phyloP scores from a whole-genome alignment of 2,113 vertebrate species.

The Alectura lathami region DNA sequence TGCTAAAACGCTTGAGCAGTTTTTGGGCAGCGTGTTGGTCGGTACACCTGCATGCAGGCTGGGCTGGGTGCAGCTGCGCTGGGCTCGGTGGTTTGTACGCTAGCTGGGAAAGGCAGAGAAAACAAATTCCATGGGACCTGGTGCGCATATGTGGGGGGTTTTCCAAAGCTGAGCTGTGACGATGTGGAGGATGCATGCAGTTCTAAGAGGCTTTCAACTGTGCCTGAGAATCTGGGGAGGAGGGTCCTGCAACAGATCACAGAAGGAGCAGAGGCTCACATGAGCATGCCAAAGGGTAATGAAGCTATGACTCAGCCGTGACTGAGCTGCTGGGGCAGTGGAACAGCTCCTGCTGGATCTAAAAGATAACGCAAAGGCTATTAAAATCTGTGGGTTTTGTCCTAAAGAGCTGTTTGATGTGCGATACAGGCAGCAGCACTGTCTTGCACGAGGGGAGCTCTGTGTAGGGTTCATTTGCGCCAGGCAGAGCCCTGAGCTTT shows the following conservation, averaged over 20 bases:
- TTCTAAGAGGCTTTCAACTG: background rate
- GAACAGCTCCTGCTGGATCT: background rate
- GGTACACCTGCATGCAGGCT: background rate
- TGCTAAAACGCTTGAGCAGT: background rate
- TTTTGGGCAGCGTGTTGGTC: background rate
- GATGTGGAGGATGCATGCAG: background rate
- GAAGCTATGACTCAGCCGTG: background rate
- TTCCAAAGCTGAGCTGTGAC: background rate
- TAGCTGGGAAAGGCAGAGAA: background rate
- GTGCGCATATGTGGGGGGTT: background rate
- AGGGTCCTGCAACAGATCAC: background rate
- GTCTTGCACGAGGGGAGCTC: background rate
- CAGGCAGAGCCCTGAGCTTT: background rate
- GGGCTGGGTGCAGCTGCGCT: background rate
- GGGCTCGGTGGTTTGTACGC: background rate
- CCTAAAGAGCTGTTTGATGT: background rate
- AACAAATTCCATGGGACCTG: background rate
- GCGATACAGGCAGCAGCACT: background rate
- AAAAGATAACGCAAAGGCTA: background rate
- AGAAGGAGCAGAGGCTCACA: background rate
- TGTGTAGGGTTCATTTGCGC: accelerated
- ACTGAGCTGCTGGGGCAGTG: background rate
- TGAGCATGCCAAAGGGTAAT: background rate
- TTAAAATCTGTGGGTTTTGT: background rate
- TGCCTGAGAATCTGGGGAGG: background rate